phyloP scores from a whole-genome alignment of 2,888 invertebrate genomes.

The Eristalis arbustorum region DNA sequence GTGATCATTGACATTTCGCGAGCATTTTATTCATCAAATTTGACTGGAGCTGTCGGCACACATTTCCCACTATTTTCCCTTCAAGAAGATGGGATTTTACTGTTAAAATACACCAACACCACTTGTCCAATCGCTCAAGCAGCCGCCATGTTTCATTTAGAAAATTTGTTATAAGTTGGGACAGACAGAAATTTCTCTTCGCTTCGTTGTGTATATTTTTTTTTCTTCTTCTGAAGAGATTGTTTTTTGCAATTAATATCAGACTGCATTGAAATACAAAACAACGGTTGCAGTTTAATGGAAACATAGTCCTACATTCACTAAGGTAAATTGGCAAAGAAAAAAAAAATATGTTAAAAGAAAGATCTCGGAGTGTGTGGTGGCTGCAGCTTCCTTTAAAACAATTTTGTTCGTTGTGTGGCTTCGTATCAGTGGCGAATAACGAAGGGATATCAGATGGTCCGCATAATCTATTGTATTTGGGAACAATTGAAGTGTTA shows the following conservation, averaged over 20 bases:
- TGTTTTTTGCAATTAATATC: background rate
- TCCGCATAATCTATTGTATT: background rate
- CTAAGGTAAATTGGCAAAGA: constrained; percentile 37
- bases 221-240: background rate
- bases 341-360: constrained; percentile 11
- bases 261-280: background rate
- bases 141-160: constrained; percentile 63
- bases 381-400: background rate
- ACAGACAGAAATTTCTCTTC: constrained; percentile 51
- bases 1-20: background rate
- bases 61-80: constrained; percentile 51
- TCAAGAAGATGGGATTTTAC: constrained; percentile 14
- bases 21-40: constrained; percentile 23
- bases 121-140: constrained; percentile 45
- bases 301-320: constrained; percentile 7
- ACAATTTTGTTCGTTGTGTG: background rate
- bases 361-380: background rate
- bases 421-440: background rate
- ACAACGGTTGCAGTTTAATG: background rate
- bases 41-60: background rate
- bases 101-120: constrained; percentile 1
- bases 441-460: background rate
- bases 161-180: constrained; percentile 45
- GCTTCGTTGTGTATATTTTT: constrained; percentile 14
- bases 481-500: background rate